phyloP scores from a whole-genome alignment of 2,888 invertebrate species.

The Hydriomena furcata region DNA sequence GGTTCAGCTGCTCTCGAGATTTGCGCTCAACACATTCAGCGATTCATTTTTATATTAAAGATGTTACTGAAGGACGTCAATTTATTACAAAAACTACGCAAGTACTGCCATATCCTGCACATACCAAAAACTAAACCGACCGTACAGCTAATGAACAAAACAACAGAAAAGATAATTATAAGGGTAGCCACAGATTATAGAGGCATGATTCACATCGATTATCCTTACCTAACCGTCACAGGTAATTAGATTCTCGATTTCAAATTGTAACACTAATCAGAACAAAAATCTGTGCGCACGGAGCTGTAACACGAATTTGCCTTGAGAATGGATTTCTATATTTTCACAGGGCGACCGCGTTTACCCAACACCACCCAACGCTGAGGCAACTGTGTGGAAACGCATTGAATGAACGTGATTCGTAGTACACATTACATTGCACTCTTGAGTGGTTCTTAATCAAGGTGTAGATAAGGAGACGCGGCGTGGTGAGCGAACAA shows the following conservation, averaged over 20 bases:
- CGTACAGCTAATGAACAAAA: not conserved
- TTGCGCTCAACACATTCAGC: no score
- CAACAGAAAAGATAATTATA: not conserved
- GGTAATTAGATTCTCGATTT: slow-evolving; percentile 60
- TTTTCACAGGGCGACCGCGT: slow-evolving; percentile 61
- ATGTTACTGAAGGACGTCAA: not conserved
- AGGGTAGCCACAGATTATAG: not conserved
- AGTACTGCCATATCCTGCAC: no score
- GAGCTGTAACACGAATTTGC: slow-evolving; percentile 61
- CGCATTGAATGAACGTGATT: slow-evolving; percentile 40
- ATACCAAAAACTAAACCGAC: not conserved
- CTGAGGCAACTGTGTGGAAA: slow-evolving; percentile 48
- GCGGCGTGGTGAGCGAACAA: slow-evolving; percentile 52
- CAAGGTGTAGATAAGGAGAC: slow-evolving; percentile 42
- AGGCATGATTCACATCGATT: slow-evolving; percentile 33
- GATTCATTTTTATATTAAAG: no score
- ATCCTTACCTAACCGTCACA: slow-evolving; percentile 45
- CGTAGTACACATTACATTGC: slow-evolving; percentile 50
- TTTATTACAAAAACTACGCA: not conserved
- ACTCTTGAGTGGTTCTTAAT: slow-evolving; percentile 45
- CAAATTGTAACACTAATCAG: slow-evolving; percentile 64
- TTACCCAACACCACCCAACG: slow-evolving; percentile 50
- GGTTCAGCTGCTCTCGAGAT: no score
- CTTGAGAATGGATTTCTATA: slow-evolving; percentile 73
- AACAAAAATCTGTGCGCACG: slow-evolving; percentile 57